A percentile compares a stretch with the other conserved stretches of the same genome.
Evolutionary conservation across 2,797 vertebrate species (phyloP).

Genomic region (Enteromius viviparus): DNA sequence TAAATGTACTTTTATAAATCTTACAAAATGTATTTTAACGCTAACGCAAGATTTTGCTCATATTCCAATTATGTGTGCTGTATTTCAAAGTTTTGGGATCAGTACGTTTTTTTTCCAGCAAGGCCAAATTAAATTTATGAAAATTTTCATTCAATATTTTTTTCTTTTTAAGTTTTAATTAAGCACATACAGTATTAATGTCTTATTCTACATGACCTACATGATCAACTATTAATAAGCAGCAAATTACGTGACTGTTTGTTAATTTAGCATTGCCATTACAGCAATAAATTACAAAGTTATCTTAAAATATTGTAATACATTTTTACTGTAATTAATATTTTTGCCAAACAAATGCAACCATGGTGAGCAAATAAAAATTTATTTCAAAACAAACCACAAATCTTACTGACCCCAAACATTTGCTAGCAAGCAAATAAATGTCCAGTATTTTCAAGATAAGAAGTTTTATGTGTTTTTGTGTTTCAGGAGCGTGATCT

Average conservation of each 20-base stretch:
- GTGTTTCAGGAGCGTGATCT: conserved; percentile 42
- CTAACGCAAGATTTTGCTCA: not conserved
- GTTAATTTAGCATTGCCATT: too few relatives aligned
- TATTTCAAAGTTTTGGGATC: not conserved
- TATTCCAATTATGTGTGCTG: not conserved
- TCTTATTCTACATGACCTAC: too few relatives aligned
- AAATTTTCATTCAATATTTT: not conserved
- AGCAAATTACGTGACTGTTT: too few relatives aligned
- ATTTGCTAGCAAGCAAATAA: not conserved
- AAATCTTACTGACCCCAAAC: not conserved
- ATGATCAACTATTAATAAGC: too few relatives aligned
- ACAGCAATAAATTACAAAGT: not conserved
- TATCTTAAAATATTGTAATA: too few relatives aligned
- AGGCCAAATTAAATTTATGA: not conserved
- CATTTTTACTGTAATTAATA: too few relatives aligned
- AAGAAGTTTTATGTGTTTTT: not conserved
- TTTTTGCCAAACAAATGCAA: not conserved
- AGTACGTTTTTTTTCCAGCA: not conserved
- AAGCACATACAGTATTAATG: too few relatives aligned
- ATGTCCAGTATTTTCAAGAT: not conserved
- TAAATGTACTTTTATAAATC: not conserved
- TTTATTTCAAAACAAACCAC: not conserved
- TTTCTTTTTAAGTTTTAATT: not conserved
- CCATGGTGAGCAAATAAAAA: not conserved
- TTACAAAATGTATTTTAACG: not conserved